Percentiles rank a stretch among this genome's conserved stretches.
Evolutionary conservation across 2,797 vertebrate genomes (phyloP).

Genomic region (Erpetoichthys calabaricus): DNA sequence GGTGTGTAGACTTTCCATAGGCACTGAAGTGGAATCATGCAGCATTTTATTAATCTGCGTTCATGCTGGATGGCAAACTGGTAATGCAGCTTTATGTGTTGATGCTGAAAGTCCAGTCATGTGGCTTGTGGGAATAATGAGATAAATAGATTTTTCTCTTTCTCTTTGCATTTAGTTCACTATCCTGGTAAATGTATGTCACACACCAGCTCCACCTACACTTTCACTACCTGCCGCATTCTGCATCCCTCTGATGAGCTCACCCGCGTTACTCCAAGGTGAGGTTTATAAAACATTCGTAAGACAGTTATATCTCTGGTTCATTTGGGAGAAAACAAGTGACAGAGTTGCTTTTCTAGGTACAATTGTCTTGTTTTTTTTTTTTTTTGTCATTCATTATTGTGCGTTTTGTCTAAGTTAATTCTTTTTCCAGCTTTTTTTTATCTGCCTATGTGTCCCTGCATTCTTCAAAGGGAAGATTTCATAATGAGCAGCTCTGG

Average conservation of each 20-base stretch:
- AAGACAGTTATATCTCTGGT: too few relatives aligned
- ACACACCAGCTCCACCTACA: conserved; percentile 92
- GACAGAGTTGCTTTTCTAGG: background rate
- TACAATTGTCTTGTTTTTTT: background rate
- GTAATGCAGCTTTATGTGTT: background rate
- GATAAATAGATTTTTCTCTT: conserved; percentile 4
- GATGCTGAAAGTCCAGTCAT: conserved; percentile 7
- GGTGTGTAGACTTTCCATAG: too few relatives aligned
- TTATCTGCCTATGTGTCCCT: too few relatives aligned
- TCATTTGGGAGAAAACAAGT: background rate
- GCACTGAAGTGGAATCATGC: too few relatives aligned
- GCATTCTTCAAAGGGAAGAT: too few relatives aligned
- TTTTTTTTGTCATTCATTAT: background rate
- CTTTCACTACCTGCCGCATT: conserved; percentile 96
- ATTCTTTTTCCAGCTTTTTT: too few relatives aligned
- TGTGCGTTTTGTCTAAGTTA: too few relatives aligned
- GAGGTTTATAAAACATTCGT: conserved; percentile 21
- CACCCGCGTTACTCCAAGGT: conserved; percentile 85
- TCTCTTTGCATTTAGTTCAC: conserved; percentile 57
- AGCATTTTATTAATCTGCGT: too few relatives aligned
- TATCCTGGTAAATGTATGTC: conserved; percentile 96
- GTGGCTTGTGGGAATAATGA: background rate
- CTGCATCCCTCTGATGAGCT: conserved; percentile 91
- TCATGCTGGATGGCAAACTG: too few relatives aligned
- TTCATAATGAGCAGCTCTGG: too few relatives aligned